Base-by-base conservation (phyloP, 2,113 vertebrate genomes). In the Halcyon senegalensis region DNA sequence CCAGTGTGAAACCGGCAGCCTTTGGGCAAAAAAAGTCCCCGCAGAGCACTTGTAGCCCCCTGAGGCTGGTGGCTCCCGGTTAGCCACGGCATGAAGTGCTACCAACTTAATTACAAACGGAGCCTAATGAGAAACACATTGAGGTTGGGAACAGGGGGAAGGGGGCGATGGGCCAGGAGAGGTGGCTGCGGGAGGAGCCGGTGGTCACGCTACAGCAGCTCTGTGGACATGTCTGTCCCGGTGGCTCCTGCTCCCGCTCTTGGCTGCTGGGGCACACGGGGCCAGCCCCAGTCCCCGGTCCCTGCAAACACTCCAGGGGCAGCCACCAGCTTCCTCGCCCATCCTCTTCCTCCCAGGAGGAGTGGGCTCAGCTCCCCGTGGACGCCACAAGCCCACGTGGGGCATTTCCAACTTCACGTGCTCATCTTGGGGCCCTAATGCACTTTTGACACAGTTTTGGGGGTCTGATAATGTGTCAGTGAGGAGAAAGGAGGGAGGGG, bases 221-320 rank as follows among this genome's bases (percentile, higher is more conserved):
- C 83, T 3, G 4, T 1, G 1, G 18, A 13, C 21, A 19, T 1
- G 4, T 31, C n/a, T 55, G 51, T 27, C 30, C 44, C 2, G 2
- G 18, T 2, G 9, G 43, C 37, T 78, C 46, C 24, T 16, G 25
- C 55, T 84, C 31, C 46, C 1, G 1, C 51, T 64, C 19, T 70
- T 16, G 25, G 68, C 50, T 3, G 1, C 4, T 37, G 74, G 44
- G n/a, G 60, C 48, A 56, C 51, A 3, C 0, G 7, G 67, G 17
- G 35, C 7, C 2, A 1, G 7, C 53, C 56, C 70, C 64, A 86
- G 33, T 31, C 28, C 33, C 37, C 25, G 48, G 8, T 3, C 51
- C 31, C 55, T 37, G 23, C 19, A 50, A 21, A 83, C 3, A 2
- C 11, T 53, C 66, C 7, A 1, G 28, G 33, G 51, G 33, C 31